Percentiles rank a stretch among this genome's conserved stretches.
phyloP scores from a whole-genome alignment of 2,113 vertebrate species.

The Siniperca chuatsi region DNA sequence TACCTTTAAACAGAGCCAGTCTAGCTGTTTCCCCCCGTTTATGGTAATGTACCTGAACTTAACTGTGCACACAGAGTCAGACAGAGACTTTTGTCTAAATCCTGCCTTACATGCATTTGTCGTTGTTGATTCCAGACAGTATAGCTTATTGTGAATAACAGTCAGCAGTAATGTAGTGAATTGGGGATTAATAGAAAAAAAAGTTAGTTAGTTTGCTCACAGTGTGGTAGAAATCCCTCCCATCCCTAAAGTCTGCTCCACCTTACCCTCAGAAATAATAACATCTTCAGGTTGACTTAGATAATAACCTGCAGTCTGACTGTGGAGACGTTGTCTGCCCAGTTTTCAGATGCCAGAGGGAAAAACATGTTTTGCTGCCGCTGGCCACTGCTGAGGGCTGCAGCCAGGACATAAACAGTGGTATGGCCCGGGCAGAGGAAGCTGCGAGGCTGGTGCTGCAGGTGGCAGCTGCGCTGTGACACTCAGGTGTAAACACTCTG shows the following conservation, averaged over 20 bases:
- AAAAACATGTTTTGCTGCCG: constrained; percentile 74
- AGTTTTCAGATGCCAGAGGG: constrained; percentile 28
- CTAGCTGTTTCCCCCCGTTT: too few species aligned
- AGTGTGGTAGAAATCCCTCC: constrained; percentile 3
- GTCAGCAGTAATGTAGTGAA: neutral
- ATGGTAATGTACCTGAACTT: too few species aligned
- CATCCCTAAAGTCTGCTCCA: constrained; percentile 18
- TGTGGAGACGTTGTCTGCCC: constrained; percentile 29
- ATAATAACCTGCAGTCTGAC: constrained; percentile 61
- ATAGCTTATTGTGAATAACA: neutral
- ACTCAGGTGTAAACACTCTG: constrained; percentile 42
- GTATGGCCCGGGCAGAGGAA: constrained; percentile 42
- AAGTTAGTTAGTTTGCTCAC: neutral
- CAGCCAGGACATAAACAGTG: constrained; percentile 73
- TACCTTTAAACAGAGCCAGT: too few species aligned
- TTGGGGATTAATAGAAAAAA: neutral
- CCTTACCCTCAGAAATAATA: constrained; percentile 55
- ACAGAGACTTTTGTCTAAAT: too few species aligned
- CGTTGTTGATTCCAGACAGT: too few species aligned
- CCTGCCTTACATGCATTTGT: too few species aligned
- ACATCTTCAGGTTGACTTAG: constrained; percentile 47
- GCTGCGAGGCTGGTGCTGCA: constrained; percentile 27
- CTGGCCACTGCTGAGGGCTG: constrained; percentile 31
- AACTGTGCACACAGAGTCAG: too few species aligned
- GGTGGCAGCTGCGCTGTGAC: constrained; percentile 17